phyloP scores from a whole-genome alignment of 1,140 invertebrate species.

The Heliothis subflexa region DNA sequence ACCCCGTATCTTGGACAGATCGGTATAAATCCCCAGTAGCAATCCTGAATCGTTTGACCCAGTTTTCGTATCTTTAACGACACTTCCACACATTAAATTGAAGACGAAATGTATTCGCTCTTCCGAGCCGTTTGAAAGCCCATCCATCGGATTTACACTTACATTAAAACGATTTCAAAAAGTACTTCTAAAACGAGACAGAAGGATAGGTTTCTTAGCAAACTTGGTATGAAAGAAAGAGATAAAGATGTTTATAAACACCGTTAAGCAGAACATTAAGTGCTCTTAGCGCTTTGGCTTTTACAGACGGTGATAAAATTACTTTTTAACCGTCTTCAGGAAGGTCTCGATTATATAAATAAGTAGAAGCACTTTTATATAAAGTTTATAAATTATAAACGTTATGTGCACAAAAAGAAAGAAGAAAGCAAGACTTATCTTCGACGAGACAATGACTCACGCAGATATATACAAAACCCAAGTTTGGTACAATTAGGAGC shows the following conservation, averaged over 20 bases:
- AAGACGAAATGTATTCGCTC: not conserved
- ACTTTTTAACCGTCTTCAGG: not conserved
- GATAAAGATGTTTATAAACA: constrained; percentile 10
- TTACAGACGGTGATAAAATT: constrained; percentile 20
- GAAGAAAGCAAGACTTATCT: not conserved
- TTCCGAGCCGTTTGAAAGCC: not conserved
- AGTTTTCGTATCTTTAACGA: not conserved
- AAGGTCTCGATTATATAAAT: too few relatives aligned
- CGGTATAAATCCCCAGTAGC: not conserved
- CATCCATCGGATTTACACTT: constrained; percentile 26
- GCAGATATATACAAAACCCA: not conserved
- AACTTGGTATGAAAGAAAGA: not conserved
- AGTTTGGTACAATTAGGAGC: not conserved
- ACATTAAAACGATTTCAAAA: constrained; percentile 22
- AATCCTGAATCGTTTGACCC: constrained; percentile 10
- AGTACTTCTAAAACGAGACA: not conserved
- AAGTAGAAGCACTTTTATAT: too few relatives aligned
- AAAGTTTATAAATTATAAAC: too few relatives aligned
- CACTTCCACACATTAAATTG: constrained; percentile 4
- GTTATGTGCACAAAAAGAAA: too few relatives aligned
- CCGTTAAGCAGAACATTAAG: constrained; percentile 30
- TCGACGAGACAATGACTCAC: too few relatives aligned
- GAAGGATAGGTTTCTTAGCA: not conserved
- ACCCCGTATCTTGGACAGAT: not conserved
- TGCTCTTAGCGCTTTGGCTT: constrained; percentile 13